Evolutionary conservation across 2,888 invertebrate species (phyloP).

Genomic region (Ypsolopha scabrella): DNA sequence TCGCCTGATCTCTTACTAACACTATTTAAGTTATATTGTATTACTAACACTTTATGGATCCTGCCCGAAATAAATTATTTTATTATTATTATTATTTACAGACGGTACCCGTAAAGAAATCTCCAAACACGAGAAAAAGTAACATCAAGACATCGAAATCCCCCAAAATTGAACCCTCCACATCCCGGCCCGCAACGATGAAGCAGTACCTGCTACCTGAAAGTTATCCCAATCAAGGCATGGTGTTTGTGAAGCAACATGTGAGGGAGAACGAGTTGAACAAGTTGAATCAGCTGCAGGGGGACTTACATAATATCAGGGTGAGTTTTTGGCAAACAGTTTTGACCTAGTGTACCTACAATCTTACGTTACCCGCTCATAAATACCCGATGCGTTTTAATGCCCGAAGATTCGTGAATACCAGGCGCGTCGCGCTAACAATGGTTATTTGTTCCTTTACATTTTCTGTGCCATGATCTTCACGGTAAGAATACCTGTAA

Average conservation of each 20-base stretch:
- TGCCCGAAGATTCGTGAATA: no score
- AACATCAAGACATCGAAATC: constrained; percentile 6
- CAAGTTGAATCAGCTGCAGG: constrained; percentile 49
- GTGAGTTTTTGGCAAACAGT: constrained; percentile 22
- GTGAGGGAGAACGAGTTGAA: constrained; percentile 51
- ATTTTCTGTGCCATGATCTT: no score
- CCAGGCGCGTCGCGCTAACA: no score
- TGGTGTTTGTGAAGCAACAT: constrained; percentile 52
- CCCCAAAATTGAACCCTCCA: not conserved
- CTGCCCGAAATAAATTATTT: no score
- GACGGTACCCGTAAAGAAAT: not conserved
- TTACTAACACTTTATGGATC: no score
- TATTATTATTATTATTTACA: no score
- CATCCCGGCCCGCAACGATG: constrained; percentile 18
- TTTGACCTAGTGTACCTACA: not conserved
- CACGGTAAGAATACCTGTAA: no score
- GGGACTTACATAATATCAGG: constrained; percentile 47
- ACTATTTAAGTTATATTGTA: no score
- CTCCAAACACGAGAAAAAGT: not conserved
- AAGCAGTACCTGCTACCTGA: constrained; percentile 40
- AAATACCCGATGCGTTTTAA: no score
- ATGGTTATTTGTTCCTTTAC: no score
- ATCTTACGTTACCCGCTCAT: no score
- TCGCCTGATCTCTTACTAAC: no score
- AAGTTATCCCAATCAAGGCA: constrained; percentile 47